Conservation (phyloP, 2,797 vertebrate genomes). For the Eospalax fontanierii region DNA sequence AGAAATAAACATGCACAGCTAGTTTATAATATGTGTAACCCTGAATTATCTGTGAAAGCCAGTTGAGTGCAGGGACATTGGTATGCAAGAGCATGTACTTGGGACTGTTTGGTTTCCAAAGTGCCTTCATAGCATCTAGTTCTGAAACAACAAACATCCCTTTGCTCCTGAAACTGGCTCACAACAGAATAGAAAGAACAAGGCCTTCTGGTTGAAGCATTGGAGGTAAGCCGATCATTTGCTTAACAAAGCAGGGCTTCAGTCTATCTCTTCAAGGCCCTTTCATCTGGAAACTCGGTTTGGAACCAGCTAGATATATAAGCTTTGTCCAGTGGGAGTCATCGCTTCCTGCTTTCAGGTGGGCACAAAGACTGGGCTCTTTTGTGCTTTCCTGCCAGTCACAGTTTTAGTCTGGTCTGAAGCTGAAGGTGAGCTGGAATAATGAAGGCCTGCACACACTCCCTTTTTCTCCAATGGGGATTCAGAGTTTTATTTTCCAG, state of each 20-base stretch:
- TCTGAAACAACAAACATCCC: conserved; percentile 79
- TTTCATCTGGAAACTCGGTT: conserved; percentile 81
- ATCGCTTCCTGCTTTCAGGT: conserved; percentile 77
- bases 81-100: conserved; percentile 63
- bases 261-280: conserved; percentile 61
- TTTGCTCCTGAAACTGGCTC: conserved; percentile 83
- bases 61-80: conserved; percentile 60
- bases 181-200: conserved; percentile 74
- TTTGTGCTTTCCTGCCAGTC: conserved; percentile 75
- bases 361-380: conserved; percentile 62
- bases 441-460: conserved; percentile 50
- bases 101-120: conserved; percentile 76
- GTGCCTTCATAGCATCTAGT: conserved; percentile 73
- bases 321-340: conserved; percentile 69
- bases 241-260: conserved; percentile 77
- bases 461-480: conserved; percentile 46
- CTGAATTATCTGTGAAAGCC: conserved; percentile 58
- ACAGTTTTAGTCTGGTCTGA: conserved; percentile 61
- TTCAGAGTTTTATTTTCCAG: conserved; percentile 64
- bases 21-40: conserved; percentile 42
- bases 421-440: conserved; percentile 70
- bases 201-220: conserved; percentile 45
- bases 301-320: conserved; percentile 69
- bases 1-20: conserved; percentile 13
- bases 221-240: conserved; percentile 83